These are phyloP conservation scores for Onthophagus taurus DNA, from an alignment of 1,140 invertebrate species.

Conservation along the genomic window DNA sequence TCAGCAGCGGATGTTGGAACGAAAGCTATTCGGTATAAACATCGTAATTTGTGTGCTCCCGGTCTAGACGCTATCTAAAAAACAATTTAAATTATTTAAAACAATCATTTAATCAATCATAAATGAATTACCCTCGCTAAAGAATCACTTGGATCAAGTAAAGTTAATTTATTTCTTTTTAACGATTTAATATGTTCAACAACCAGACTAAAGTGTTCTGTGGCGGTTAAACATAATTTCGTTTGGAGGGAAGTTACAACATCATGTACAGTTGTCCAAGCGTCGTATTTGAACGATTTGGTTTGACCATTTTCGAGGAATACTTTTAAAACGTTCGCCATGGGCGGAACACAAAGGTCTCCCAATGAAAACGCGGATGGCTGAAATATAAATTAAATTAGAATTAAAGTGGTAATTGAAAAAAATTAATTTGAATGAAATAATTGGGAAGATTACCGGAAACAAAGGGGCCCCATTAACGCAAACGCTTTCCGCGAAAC, in stretches of 20 bases:
- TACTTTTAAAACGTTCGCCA: conserved; percentile 88
- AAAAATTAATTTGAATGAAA: no score
- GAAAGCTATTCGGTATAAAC: conserved; percentile 80
- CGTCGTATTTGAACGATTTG: conserved; percentile 93
- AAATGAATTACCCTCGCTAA: conserved; percentile 62
- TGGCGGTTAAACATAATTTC: conserved; percentile 71
- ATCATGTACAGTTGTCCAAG: conserved; percentile 78
- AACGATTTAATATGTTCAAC: conserved; percentile 84
- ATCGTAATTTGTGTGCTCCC: conserved; percentile 78
- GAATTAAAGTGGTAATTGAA: no score
- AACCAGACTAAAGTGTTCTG: conserved; percentile 79
- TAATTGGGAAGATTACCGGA: conserved; percentile 49
- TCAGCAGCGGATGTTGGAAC: conserved; percentile 77
- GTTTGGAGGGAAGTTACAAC: conserved; percentile 76
- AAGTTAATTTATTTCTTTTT: conserved; percentile 70
- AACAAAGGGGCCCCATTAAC: conserved; percentile 72
- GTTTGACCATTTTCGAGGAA: conserved; percentile 93
- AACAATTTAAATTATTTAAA: conserved; percentile 1
- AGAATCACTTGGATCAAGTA: conserved; percentile 74
- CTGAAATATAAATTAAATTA: no score
- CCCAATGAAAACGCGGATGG: conserved; percentile 65
- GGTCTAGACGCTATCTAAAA: conserved; percentile 74
- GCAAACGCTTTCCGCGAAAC: conserved; percentile 81
- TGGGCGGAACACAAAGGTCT: conserved; percentile 73
- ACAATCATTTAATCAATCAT: not conserved